Evolutionary conservation across 2,888 invertebrate genomes (phyloP), one percentile per base, ranked within the genome.

Genomic region (Chaitophorus viminalis): DNA sequence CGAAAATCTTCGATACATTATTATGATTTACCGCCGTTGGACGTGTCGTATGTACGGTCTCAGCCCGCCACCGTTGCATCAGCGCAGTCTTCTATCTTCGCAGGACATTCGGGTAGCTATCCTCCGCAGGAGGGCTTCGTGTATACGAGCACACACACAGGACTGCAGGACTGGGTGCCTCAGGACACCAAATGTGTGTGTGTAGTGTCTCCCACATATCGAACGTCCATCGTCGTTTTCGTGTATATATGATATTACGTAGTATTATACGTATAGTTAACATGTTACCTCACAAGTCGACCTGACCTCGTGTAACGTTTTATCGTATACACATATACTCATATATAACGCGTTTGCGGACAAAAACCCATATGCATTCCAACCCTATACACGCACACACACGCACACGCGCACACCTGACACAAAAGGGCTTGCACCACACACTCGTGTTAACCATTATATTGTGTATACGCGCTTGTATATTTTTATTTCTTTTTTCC

Each of bases 121-220:
- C 84, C 84, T 14, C 84, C 84, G 84, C 84, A 39, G 84, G 84
- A 76, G 84, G 84, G 75, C 84, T 74, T 83, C 72, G 21, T 36
- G 6, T n/a, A 8, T n/a, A 65, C 46, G 11, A 33, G 18, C 76
- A n/a, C 46, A 39, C 74, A 74, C 76, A 39, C 75, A 25, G 25
- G n/a, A n/a, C n/a, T n/a, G n/a, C n/a, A n/a, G n/a, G n/a, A n/a
- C n/a, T n/a, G n/a, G n/a, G n/a, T n/a, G n/a, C n/a, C n/a, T n/a
- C n/a, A n/a, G n/a, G n/a, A n/a, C n/a, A n/a, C n/a, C n/a, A n/a
- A n/a, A n/a, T n/a, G n/a, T n/a, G n/a, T n/a, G 11, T 52, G 21
- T 54, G 21, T 54, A 25, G 68, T 68, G 29, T 68, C 29, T 68
- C 70, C 68, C 29, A 11, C 29, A 68, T n/a, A n/a, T 70, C 70